phyloP scores from a whole-genome alignment of 1,140 invertebrate species.

The Rhizoglyphus robini region DNA sequence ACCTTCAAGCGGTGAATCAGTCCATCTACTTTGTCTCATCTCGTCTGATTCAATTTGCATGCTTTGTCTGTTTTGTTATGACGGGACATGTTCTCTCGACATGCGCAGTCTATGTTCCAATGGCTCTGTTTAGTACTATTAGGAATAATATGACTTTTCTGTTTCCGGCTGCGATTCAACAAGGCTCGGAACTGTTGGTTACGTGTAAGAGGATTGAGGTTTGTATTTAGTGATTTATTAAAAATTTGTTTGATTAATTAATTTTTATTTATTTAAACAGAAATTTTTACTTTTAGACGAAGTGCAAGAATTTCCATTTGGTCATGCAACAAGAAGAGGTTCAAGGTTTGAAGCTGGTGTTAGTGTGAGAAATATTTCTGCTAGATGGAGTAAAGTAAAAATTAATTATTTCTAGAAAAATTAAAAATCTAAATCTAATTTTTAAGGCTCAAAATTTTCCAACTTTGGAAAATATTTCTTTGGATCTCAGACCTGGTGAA shows the following conservation, averaged over 20 bases:
- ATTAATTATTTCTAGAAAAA: no score
- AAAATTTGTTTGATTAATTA: no score
- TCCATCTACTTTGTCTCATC: slow-evolving; percentile 37
- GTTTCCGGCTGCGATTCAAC: neutral
- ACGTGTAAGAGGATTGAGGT: neutral
- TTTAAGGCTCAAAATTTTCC: neutral
- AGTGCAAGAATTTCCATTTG: no score
- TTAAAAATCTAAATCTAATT: no score
- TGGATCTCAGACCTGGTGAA: slow-evolving; percentile 15
- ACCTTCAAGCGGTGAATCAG: slow-evolving; percentile 51
- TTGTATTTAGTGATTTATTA: no score
- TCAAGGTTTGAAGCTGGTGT: no score
- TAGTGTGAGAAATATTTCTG: no score
- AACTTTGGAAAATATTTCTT: slow-evolving; percentile 10
- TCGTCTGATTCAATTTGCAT: slow-evolving; percentile 54
- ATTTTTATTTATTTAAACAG: no score
- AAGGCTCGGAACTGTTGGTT: neutral
- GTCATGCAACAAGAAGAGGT: no score
- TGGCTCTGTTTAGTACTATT: slow-evolving; percentile 52
- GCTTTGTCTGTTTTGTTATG: slow-evolving; percentile 51
- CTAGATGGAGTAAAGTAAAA: no score
- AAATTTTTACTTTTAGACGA: no score
- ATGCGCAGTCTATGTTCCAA: slow-evolving; percentile 58
- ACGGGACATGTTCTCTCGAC: slow-evolving; percentile 42
- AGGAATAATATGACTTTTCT: slow-evolving; percentile 37